Evolutionary conservation across 1,140 invertebrate species (phyloP).

Genomic region (Fopius arisanus): DNA sequence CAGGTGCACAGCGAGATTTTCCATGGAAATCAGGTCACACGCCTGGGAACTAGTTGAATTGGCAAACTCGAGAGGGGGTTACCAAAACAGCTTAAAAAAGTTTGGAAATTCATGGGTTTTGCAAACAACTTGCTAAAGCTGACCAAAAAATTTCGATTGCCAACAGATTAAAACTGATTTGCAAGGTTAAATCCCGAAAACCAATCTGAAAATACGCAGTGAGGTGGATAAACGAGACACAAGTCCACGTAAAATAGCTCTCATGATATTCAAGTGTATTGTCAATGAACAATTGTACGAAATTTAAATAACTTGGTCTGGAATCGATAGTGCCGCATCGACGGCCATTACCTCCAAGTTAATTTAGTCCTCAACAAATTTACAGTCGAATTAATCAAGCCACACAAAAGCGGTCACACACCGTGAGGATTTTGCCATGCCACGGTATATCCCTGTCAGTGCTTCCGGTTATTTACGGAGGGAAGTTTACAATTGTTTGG

Average conservation of each 20-base stretch:
- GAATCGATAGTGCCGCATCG: slow-evolving; percentile 38
- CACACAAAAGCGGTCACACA: slow-evolving; percentile 47
- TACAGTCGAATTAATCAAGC: slow-evolving; percentile 55
- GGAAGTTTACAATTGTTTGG: slow-evolving; percentile 58
- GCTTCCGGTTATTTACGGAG: slow-evolving; percentile 58
- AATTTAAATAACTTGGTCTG: slow-evolving; percentile 7
- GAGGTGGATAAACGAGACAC: not conserved
- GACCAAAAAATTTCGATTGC: not conserved
- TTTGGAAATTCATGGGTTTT: not conserved
- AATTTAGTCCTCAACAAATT: slow-evolving; percentile 52
- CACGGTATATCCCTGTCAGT: slow-evolving; percentile 47
- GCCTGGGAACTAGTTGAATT: slow-evolving; percentile 14
- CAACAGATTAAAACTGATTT: not conserved
- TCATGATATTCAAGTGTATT: not conserved
- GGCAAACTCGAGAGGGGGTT: slow-evolving; percentile 8
- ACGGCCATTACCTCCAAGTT: slow-evolving; percentile 44
- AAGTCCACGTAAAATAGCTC: not conserved
- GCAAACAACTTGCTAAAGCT: not conserved
- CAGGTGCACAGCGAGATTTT: slow-evolving; percentile 33
- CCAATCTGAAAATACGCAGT: not conserved
- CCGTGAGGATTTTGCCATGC: slow-evolving; percentile 36
- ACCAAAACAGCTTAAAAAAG: slow-evolving; percentile 5
- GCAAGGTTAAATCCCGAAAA: not conserved
- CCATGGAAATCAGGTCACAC: slow-evolving; percentile 34
- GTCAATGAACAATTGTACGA: not conserved